Evolutionary conservation across 2,888 invertebrate genomes (phyloP).

Genomic region (Hoplodrina ambigua): DNA sequence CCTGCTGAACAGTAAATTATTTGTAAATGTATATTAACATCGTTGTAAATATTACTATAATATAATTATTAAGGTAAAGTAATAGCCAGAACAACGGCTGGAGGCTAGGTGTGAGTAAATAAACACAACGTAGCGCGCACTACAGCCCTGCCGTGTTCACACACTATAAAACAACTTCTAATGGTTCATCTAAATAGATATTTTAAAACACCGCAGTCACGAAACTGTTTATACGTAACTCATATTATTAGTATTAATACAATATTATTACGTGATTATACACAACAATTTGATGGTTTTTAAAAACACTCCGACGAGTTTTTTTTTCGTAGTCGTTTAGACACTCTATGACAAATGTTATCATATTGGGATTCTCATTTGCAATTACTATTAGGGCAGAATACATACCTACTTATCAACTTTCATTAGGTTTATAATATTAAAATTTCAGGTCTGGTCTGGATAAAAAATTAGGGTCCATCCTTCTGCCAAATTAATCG

Average conservation of each 20-base stretch:
- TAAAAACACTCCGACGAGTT: constrained; percentile 51
- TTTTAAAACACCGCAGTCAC: constrained; percentile 38
- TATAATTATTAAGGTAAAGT: constrained; percentile 24
- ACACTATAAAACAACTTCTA: constrained; percentile 44
- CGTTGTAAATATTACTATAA: background rate
- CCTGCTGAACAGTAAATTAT: constrained; percentile 12
- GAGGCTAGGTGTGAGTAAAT: constrained; percentile 18
- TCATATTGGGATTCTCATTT: constrained; percentile 22
- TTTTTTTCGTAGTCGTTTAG: constrained; percentile 1
- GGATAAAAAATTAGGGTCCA: background rate
- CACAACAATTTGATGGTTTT: constrained; percentile 9
- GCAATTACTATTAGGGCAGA: background rate
- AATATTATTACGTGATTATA: constrained; percentile 26
- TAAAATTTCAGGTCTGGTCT: background rate
- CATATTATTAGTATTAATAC: constrained; percentile 35
- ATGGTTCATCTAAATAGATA: constrained; percentile 39
- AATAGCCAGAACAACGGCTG: constrained; percentile 21
- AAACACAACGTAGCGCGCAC: constrained; percentile 26
- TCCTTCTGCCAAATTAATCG: constrained; percentile 4
- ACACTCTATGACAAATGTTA: constrained; percentile 12
- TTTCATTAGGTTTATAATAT: background rate
- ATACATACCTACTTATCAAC: background rate
- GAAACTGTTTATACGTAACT: constrained; percentile 31
- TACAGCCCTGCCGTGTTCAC: constrained; percentile 45
- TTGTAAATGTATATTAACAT: constrained; percentile 14